These are phyloP conservation scores for Galleria mellonella DNA, from an alignment of 1,140 invertebrate genomes.

Conservation along the genomic window DNA sequence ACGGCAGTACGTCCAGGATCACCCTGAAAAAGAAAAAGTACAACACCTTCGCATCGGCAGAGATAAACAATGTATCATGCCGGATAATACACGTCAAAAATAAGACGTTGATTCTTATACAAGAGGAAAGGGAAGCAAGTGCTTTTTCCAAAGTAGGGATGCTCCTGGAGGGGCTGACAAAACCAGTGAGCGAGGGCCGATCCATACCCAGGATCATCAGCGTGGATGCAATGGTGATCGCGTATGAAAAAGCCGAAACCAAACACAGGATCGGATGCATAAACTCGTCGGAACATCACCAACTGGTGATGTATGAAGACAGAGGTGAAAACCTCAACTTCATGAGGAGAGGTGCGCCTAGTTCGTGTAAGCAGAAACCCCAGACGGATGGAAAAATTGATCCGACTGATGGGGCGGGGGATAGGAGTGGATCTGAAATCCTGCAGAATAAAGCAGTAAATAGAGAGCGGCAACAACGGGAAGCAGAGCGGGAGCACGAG, in stretches of 20 bases:
- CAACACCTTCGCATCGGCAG: background rate
- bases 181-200: no score
- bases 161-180: background rate
- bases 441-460: background rate
- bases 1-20: slow-evolving; percentile 3
- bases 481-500: background rate
- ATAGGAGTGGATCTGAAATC: slow-evolving; percentile 2
- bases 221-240: slow-evolving; percentile 10
- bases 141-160: background rate
- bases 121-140: background rate
- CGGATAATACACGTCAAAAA: slow-evolving; percentile 1
- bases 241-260: background rate
- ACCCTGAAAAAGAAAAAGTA: background rate
- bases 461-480: background rate
- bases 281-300: slow-evolving; percentile 11
- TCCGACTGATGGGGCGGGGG: background rate
- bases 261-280: slow-evolving; percentile 5
- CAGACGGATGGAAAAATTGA: background rate
- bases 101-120: slow-evolving; percentile 1
- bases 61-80: background rate
- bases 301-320: slow-evolving; percentile 15
- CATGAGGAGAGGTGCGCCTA: no score
- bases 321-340: slow-evolving; percentile 13
- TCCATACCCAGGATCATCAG: slow-evolving; percentile 9
- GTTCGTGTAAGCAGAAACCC: no score